Base-by-base conservation (phyloP, 2,888 invertebrate species). In the Macrosoma leucophasiata region DNA sequence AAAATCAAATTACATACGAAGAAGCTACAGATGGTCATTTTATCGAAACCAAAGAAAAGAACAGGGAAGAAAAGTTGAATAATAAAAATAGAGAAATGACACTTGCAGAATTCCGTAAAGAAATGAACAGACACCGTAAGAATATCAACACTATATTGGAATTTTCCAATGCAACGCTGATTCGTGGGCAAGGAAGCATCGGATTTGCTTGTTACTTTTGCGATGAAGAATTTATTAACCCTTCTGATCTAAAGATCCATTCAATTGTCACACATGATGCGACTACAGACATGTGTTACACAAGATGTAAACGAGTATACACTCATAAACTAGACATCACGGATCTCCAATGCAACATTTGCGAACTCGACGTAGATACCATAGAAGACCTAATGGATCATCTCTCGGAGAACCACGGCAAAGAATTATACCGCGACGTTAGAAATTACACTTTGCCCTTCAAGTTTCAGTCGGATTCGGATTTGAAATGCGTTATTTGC, bases 171-270 rank as follows among this genome's bases (percentile, higher is more conserved):
- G 67, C 68, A 0, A 67, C 67, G 0, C 61, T 65, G 1, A 62
- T 63, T 4, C 37, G 57, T 22, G 41, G 52, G 1, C 48, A 52
- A n/a, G 53, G 40, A 10, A 58, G 60, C 1, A 50, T 56, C 1
- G 65, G 63, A 0, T 68, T 60, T 23, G 49, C 48, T 0, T 68
- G 68, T 17, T 50, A 52, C 17, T 68, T 50, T 26, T 68, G 68
- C 32, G 29, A 31, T 1, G 26, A 46, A 1, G 51, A 58, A 15
- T 60, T 36, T 10, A 34, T 39, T 2, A 35, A 52, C 0, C 49
- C 68, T 0, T 43, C 34, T 1, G 54, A 62, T 9, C 42, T 68
- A 3, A 68, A 67, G 31, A 32, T 13, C 1, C 68, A 68, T 19
- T 60, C 61, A 0, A 19, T 54, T 1, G 39, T 51, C 3, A 33